These are phyloP conservation scores for Hydrocynus forskahlii DNA, from an alignment of 2,797 vertebrate species.

Conservation along the genomic window DNA sequence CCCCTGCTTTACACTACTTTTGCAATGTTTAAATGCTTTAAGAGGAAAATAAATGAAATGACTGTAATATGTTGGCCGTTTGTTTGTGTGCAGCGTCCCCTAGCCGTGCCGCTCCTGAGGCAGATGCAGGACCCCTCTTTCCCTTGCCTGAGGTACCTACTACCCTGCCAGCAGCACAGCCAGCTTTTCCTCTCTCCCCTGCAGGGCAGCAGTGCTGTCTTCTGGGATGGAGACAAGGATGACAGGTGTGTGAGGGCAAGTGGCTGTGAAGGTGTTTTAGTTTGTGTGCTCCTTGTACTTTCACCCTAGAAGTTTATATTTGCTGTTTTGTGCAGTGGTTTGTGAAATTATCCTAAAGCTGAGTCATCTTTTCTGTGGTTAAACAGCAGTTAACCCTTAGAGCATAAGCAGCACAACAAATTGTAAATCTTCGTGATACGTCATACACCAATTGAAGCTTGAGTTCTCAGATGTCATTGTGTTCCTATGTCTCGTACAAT, in stretches of 20 bases:
- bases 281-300: not conserved
- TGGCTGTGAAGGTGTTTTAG: not conserved
- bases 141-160: slow-evolving; percentile 86
- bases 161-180: slow-evolving; percentile 83
- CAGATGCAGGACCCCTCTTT: slow-evolving; percentile 95
- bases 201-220: slow-evolving; percentile 87
- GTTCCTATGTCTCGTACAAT: too few relatives aligned
- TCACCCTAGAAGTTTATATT: not conserved
- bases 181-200: slow-evolving; percentile 88
- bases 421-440: too few relatives aligned
- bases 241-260: slow-evolving; percentile 75
- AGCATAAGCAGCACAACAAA: too few relatives aligned
- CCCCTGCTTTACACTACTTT: too few relatives aligned
- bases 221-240: slow-evolving; percentile 90
- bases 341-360: not conserved
- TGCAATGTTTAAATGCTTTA: too few relatives aligned
- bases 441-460: too few relatives aligned
- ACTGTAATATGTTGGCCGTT: not conserved
- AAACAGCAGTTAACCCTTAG: not conserved
- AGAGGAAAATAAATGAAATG: too few relatives aligned
- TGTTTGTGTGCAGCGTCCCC: slow-evolving; percentile 80
- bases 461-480: too few relatives aligned
- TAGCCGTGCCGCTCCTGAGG: slow-evolving; percentile 83
- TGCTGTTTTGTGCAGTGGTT: not conserved
- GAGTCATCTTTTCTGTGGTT: not conserved